A percentile compares a stretch with the other conserved stretches of the same genome.
Conservation (phyloP, 2,888 invertebrate species). For the Coecobrya sp. region DNA sequence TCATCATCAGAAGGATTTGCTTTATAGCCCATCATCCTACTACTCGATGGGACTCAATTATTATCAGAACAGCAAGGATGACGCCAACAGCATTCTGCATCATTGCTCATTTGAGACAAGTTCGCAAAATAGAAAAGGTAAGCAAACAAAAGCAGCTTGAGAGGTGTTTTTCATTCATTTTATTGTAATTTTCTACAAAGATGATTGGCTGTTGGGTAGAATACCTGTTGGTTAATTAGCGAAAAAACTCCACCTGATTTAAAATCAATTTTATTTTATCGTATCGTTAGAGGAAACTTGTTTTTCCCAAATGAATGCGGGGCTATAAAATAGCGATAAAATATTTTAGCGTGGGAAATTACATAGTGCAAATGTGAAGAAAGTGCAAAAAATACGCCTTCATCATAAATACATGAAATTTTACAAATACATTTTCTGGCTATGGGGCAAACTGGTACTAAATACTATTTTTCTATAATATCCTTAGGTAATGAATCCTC, state of each 20-base stretch:
- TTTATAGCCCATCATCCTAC: background rate
- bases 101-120: slow-evolving; percentile 24
- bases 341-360: background rate
- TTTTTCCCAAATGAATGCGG: too few relatives aligned
- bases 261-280: too few relatives aligned
- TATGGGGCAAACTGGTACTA: background rate
- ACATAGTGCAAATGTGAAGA: background rate
- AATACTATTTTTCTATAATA: background rate
- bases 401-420: too few relatives aligned
- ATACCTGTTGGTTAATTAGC: background rate
- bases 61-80: background rate
- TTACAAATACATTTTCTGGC: too few relatives aligned
- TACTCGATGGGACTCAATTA: slow-evolving; percentile 32
- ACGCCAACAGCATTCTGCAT: slow-evolving; percentile 12
- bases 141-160: background rate
- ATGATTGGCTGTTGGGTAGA: background rate
- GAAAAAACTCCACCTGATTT: slow-evolving; percentile 1
- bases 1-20: background rate
- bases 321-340: background rate
- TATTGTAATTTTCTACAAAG: background rate
- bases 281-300: too few relatives aligned
- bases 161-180: background rate
- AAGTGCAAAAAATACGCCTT: background rate
- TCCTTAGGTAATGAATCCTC: background rate
- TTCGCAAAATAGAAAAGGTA: slow-evolving; percentile 8